Conservation (phyloP, 1,140 invertebrate genomes). For the Scaptomyza pallida region DNA sequence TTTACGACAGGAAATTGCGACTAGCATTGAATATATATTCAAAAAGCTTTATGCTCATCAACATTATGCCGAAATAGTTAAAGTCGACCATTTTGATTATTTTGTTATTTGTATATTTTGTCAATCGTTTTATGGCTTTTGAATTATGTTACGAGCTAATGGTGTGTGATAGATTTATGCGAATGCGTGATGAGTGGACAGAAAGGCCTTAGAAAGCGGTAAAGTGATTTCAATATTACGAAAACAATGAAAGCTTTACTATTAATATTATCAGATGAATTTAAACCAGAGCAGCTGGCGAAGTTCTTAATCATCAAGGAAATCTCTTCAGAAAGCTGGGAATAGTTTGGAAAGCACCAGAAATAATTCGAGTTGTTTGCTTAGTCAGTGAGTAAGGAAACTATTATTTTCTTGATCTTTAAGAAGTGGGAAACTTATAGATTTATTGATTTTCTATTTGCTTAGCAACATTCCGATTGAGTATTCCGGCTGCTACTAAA, state of each 20-base stretch:
- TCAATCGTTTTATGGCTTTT: conserved; percentile 53
- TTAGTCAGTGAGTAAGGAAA: conserved; percentile 3
- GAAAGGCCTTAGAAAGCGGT: conserved; percentile 22
- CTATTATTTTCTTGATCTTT: conserved; percentile 1
- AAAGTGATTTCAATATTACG: too few species aligned
- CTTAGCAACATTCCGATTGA: conserved; percentile 27
- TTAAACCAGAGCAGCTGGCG: too few species aligned
- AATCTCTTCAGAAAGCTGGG: too few species aligned
- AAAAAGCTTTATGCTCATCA: conserved; percentile 20
- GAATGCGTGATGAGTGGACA: conserved; percentile 49
- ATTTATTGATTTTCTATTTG: not conserved
- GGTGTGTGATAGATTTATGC: conserved; percentile 72
- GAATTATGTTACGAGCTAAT: conserved; percentile 44
- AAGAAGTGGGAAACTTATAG: conserved; percentile 21
- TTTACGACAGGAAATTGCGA: conserved; percentile 80
- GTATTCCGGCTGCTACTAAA: conserved; percentile 31
- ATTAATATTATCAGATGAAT: too few species aligned
- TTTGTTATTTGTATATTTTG: conserved; percentile 18
- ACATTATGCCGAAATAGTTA: conserved; percentile 18
- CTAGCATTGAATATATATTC: conserved; percentile 65
- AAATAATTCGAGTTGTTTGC: too few species aligned
- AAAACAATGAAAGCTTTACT: too few species aligned
- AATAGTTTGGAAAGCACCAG: too few species aligned
- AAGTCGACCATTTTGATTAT: conserved; percentile 43
- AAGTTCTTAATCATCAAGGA: too few species aligned